phyloP scores from a whole-genome alignment of 2,797 vertebrate genomes.

The Cossypha heuglini region DNA sequence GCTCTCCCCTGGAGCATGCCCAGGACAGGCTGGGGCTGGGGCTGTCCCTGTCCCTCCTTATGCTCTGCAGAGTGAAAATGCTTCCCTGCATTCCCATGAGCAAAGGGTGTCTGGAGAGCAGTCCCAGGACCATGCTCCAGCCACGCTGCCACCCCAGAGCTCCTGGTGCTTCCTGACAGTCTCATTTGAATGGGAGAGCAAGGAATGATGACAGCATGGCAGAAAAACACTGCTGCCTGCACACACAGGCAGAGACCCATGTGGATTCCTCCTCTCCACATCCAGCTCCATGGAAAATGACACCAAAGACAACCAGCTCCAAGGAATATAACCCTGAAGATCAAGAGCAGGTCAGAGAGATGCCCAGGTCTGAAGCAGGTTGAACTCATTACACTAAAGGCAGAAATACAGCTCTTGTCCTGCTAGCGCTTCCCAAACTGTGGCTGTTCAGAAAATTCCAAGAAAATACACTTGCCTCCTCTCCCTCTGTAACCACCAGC shows the following conservation, averaged over 20 bases:
- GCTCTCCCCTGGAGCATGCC: neutral
- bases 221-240: neutral
- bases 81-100: neutral
- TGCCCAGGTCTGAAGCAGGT: neutral
- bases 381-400: neutral
- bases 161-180: neutral
- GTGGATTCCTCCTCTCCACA: neutral
- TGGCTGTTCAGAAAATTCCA: fast-evolving
- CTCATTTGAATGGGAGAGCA: neutral
- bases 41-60: neutral
- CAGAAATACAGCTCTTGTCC: neutral
- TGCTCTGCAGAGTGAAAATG: fast-evolving
- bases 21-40: neutral
- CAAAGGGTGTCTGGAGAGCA: neutral
- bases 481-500: neutral
- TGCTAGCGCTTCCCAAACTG: neutral
- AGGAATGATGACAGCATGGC: fast-evolving
- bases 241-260: neutral
- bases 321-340: neutral
- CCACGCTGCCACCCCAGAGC: neutral
- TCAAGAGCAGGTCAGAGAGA: neutral
- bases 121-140: neutral
- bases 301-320: fast-evolving
- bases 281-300: neutral
- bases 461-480: neutral